Evolutionary conservation across 2,888 invertebrate genomes (phyloP).

Genomic region (Mythimna loreyi): DNA sequence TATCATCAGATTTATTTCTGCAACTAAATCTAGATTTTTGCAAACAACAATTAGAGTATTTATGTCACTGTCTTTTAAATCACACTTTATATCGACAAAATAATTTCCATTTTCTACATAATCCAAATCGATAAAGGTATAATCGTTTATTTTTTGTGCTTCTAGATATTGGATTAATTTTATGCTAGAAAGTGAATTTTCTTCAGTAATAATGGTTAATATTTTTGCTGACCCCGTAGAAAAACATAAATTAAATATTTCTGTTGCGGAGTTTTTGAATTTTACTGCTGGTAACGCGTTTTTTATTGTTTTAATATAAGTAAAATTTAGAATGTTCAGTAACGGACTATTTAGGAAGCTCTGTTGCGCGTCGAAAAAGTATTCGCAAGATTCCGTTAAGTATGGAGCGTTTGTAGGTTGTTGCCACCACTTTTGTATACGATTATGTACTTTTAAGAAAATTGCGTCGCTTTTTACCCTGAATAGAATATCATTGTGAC

Average conservation of each 20-base stretch:
- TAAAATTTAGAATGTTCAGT: constrained; percentile 41
- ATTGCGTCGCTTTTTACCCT: constrained; percentile 52
- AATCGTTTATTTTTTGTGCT: constrained; percentile 13
- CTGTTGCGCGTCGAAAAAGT: constrained; percentile 38
- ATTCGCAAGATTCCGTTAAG: constrained; percentile 49
- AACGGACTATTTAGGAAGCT: constrained; percentile 41
- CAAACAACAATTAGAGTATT: constrained; percentile 30
- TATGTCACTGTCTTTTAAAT: constrained; percentile 21
- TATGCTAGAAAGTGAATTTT: constrained; percentile 41
- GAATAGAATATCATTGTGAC: constrained; percentile 18
- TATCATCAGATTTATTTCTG: constrained; percentile 9
- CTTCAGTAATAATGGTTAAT: constrained; percentile 31
- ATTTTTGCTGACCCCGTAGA: constrained; percentile 16
- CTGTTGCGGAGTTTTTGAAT: constrained; percentile 28
- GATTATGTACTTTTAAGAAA: constrained; percentile 57
- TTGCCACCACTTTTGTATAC: constrained; percentile 64
- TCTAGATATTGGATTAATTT: constrained; percentile 54
- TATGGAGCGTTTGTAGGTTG: constrained; percentile 33
- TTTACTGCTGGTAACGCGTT: constrained; percentile 14
- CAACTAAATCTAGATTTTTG: constrained; percentile 8
- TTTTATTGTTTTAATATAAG: constrained; percentile 29
- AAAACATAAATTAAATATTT: constrained; percentile 23
- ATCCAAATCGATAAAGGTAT: constrained; percentile 49
- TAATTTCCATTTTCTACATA: constrained; percentile 28
- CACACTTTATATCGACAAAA: constrained; percentile 37